These are phyloP conservation scores for Sminthurides aquaticus DNA, from an alignment of 2,888 invertebrate species.

Conservation along the genomic window DNA sequence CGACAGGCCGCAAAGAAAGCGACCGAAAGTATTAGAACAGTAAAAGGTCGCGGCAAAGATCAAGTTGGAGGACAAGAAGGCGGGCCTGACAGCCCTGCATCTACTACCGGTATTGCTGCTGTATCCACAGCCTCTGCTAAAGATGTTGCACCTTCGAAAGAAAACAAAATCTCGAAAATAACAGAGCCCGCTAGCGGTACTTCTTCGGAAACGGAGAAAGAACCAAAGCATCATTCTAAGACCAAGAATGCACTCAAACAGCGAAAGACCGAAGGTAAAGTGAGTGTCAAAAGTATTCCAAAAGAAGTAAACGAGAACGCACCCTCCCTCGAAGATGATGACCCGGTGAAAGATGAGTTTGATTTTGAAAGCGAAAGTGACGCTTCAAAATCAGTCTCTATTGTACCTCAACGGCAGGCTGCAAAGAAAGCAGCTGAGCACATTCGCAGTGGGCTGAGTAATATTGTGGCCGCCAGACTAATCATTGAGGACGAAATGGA, in stretches of 20 bases:
- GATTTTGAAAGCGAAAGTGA: slow-evolving; percentile 56
- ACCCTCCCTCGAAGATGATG: not conserved
- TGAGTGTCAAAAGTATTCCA: not conserved
- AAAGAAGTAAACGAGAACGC: not conserved
- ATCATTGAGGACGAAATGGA: slow-evolving; percentile 44
- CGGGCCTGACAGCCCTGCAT: slow-evolving; percentile 17
- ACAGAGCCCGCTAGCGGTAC: not conserved
- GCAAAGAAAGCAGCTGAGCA: slow-evolving; percentile 87
- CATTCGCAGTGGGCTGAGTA: slow-evolving; percentile 58
- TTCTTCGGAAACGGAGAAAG: slow-evolving; percentile 5
- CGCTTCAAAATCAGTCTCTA: slow-evolving; percentile 57
- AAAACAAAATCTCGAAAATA: not conserved
- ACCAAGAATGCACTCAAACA: slow-evolving; percentile 6
- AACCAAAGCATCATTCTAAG: not conserved
- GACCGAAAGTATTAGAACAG: slow-evolving; percentile 68
- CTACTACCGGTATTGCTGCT: slow-evolving; percentile 3
- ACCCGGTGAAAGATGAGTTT: slow-evolving; percentile 50
- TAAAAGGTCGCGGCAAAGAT: slow-evolving; percentile 53
- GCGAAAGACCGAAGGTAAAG: slow-evolving; percentile 2
- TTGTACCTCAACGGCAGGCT: slow-evolving; percentile 82
- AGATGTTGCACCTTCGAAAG: slow-evolving; percentile 9
- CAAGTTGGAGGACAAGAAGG: slow-evolving; percentile 44
- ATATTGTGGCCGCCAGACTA: slow-evolving; percentile 40
- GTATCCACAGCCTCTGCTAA: not conserved
- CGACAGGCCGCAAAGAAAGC: slow-evolving; percentile 85